A percentile compares a stretch with the other conserved stretches of the same genome.
Conservation (phyloP, 2,113 vertebrate genomes). For the Neotragus moschatus region DNA sequence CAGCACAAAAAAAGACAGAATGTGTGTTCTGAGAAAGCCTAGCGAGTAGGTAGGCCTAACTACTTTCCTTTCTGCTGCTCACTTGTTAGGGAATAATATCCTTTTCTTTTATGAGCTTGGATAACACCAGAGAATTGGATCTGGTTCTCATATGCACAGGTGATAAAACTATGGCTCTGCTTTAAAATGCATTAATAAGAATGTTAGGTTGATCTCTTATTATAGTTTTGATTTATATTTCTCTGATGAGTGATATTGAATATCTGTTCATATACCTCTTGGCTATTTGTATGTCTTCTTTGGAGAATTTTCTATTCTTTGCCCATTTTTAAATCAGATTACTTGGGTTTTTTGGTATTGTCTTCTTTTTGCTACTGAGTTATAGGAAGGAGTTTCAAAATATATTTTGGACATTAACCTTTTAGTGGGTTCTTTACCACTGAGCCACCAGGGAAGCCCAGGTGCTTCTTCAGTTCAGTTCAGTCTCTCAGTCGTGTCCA, state of each 20-base stretch:
- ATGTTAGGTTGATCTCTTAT: neutral
- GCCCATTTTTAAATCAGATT: neutral
- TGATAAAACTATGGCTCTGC: neutral
- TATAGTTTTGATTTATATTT: neutral
- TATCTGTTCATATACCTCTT: neutral
- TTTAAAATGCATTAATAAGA: neutral
- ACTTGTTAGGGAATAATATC: neutral
- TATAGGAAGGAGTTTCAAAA: neutral
- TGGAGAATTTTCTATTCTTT: neutral
- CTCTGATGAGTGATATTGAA: neutral
- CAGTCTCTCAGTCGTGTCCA: no score
- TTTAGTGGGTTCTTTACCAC: neutral
- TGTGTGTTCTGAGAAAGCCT: neutral
- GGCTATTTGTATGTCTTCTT: neutral
- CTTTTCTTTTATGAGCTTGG: neutral
- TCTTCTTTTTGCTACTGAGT: neutral
- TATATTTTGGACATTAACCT: neutral
- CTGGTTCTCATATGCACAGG: neutral
- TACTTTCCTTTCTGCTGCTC: neutral
- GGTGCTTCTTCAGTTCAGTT: neutral
- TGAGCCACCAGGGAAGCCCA: neutral
- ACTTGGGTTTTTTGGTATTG: neutral
- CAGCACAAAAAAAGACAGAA: neutral
- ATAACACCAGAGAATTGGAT: neutral
- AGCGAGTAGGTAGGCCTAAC: no score